Conservation (phyloP, 2,797 vertebrate genomes). For the Carduelis carduelis region DNA sequence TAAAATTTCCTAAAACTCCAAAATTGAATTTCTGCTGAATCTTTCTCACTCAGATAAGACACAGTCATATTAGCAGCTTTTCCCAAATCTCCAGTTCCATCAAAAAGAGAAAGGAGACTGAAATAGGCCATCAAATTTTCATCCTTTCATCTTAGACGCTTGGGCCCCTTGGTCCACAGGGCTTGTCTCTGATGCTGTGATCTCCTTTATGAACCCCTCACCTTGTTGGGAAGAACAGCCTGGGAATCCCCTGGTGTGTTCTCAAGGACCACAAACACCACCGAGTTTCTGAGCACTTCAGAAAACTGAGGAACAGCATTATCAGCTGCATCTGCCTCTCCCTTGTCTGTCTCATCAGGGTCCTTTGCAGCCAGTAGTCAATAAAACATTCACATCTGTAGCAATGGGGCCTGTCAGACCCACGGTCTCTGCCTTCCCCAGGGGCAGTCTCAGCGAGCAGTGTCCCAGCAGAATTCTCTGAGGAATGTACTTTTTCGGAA, state of each 20-base stretch:
- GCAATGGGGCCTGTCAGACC: background rate
- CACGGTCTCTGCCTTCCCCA: background rate
- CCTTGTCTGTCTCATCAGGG: background rate
- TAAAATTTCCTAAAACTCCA: background rate
- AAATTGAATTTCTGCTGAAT: background rate
- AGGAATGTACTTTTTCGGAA: background rate
- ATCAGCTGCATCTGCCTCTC: background rate
- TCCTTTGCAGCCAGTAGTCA: background rate
- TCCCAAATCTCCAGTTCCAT: background rate
- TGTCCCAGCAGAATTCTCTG: background rate
- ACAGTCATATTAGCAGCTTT: background rate
- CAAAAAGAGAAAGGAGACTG: background rate
- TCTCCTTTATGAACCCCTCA: background rate
- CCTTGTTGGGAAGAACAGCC: background rate
- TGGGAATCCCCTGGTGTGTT: background rate
- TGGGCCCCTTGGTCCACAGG: background rate
- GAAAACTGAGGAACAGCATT: background rate
- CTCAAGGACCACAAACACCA: background rate
- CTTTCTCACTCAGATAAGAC: background rate
- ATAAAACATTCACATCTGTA: background rate
- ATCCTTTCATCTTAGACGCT: background rate
- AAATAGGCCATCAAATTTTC: background rate
- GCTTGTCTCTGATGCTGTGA: background rate
- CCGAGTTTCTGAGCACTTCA: background rate
- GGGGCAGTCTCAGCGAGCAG: background rate